Conservation (phyloP, 1,140 invertebrate species). For the Asobara japonica region DNA sequence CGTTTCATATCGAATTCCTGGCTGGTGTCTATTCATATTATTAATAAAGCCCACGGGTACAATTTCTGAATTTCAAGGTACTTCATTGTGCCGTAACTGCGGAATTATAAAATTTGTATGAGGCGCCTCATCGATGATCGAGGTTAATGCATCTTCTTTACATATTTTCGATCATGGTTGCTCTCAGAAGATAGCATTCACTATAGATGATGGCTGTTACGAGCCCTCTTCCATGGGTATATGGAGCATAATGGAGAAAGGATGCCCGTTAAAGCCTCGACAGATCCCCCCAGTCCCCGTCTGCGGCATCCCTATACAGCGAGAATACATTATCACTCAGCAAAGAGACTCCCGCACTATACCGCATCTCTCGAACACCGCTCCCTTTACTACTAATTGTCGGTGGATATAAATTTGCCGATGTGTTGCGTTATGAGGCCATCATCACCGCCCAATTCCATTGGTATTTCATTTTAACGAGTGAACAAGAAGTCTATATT, state of each 20-base stretch:
- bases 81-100: not conserved
- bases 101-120: constrained; percentile 4
- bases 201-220: constrained; percentile 9
- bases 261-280: constrained; percentile 4
- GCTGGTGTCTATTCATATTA: not conserved
- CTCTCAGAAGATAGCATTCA: constrained; percentile 9
- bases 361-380: not conserved
- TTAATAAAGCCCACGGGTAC: not conserved
- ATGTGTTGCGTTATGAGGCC: not conserved
- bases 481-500: not conserved
- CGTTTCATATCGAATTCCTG: too few species aligned
- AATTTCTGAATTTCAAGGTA: not conserved
- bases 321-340: constrained; percentile 11
- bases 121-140: not conserved
- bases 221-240: not conserved
- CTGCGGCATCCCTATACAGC: constrained; percentile 6
- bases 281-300: not conserved
- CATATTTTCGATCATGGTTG: constrained; percentile 2
- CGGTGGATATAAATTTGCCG: not conserved
- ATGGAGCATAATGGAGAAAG: constrained; percentile 11
- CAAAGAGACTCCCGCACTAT: not conserved
- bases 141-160: not conserved
- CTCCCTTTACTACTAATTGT: not conserved
- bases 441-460: not conserved
- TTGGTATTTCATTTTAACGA: constrained; percentile 21